phyloP scores from a whole-genome alignment of 2,113 vertebrate species.

The Phalacrocorax pelagicus region DNA sequence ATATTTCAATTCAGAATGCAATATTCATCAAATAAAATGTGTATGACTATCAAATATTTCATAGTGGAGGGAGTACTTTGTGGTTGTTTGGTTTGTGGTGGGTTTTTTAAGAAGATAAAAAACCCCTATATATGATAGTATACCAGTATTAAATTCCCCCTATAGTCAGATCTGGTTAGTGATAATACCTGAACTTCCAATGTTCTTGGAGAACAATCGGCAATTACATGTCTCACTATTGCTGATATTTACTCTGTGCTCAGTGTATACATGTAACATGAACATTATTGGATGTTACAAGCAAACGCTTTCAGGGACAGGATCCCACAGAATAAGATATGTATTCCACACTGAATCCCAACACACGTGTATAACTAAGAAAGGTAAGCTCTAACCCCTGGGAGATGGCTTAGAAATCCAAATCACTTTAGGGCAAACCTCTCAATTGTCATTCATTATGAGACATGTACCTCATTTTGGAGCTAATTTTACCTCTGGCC shows the following conservation, averaged over 20 bases:
- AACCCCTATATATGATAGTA: neutral
- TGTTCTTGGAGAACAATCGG: neutral
- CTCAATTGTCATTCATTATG: neutral
- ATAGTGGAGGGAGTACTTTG: neutral
- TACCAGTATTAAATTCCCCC: neutral
- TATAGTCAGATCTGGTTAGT: neutral
- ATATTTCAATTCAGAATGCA: neutral
- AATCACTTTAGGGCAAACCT: neutral
- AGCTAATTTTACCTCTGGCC: neutral
- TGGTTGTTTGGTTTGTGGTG: neutral
- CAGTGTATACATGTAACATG: accelerated
- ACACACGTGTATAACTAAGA: neutral
- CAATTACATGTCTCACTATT: neutral
- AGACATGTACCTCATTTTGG: neutral
- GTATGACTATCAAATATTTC: conserved; percentile 46
- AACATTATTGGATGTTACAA: neutral
- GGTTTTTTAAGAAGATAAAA: neutral
- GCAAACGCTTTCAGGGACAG: neutral
- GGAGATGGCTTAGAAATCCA: neutral
- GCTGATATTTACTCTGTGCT: neutral
- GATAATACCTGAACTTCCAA: neutral
- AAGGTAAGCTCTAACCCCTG: neutral
- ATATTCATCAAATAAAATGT: conserved; percentile 35
- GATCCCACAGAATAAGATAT: neutral
- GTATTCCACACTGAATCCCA: neutral